A percentile compares a stretch with the other conserved stretches of the same genome.
Evolutionary conservation across 2,888 invertebrate species (phyloP).

Genomic region (Spodoptera littoralis): DNA sequence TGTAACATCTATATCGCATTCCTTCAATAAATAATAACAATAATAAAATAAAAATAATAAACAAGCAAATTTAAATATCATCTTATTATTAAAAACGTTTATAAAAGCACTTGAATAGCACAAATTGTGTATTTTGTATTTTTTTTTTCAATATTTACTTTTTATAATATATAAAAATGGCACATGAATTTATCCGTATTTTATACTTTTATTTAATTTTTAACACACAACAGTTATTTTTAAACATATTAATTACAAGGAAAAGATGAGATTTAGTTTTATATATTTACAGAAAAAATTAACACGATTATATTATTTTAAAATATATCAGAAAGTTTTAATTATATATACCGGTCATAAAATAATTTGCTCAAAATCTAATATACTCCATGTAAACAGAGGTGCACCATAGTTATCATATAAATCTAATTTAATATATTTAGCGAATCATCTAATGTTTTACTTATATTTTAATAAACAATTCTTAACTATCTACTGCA

Average conservation of each 20-base stretch:
- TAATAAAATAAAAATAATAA: slow-evolving; percentile 76
- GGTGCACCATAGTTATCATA: slow-evolving; percentile 83
- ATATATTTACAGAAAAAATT: slow-evolving; percentile 82
- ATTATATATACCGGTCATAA: slow-evolving; percentile 56
- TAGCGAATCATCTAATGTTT: slow-evolving; percentile 69
- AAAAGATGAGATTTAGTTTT: slow-evolving; percentile 72
- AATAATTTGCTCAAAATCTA: slow-evolving; percentile 66
- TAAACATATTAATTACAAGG: slow-evolving; percentile 68
- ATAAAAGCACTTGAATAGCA: slow-evolving; percentile 87
- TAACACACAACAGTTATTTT: slow-evolving; percentile 78
- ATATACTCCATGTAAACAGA: slow-evolving; percentile 78
- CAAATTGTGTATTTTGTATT: slow-evolving; percentile 73
- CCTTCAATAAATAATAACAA: slow-evolving; percentile 60
- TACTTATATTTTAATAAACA: slow-evolving; percentile 72
- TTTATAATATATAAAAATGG: slow-evolving; percentile 74
- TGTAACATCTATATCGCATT: slow-evolving; percentile 71
- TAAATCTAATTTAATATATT: slow-evolving; percentile 78
- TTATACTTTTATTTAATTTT: slow-evolving; percentile 75
- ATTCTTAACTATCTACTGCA: slow-evolving; percentile 72
- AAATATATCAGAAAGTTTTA: slow-evolving; percentile 70
- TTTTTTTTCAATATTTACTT: slow-evolving; percentile 40
- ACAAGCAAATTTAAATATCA: slow-evolving; percentile 89
- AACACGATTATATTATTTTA: slow-evolving; percentile 68
- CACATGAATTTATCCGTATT: slow-evolving; percentile 77
- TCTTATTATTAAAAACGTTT: slow-evolving; percentile 75